These are phyloP conservation scores for Hirtodrosophila duncani DNA, from an alignment of 2,888 invertebrate species.

Conservation along the genomic window DNA sequence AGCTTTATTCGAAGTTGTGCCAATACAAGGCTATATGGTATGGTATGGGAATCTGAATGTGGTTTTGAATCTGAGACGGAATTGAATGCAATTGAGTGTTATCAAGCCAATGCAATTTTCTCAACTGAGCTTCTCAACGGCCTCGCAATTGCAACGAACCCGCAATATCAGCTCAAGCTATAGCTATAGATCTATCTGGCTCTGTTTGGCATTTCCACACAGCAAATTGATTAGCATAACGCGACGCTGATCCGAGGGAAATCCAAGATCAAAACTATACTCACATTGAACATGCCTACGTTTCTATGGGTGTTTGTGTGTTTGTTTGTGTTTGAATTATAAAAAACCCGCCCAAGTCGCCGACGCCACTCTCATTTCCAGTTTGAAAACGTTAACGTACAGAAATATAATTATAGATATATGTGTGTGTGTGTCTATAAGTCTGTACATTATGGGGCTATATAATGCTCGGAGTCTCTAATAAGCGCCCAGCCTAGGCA, in stretches of 20 bases:
- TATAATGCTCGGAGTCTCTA: neutral
- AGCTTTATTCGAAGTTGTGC: too few species aligned
- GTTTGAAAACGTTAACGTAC: too few species aligned
- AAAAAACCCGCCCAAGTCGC: too few species aligned
- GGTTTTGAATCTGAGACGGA: conserved; percentile 16
- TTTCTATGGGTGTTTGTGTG: too few species aligned
- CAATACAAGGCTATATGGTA: too few species aligned
- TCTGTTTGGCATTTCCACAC: conserved; percentile 34
- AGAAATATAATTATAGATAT: neutral
- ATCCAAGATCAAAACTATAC: conserved; percentile 34
- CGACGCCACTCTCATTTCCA: too few species aligned
- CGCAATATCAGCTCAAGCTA: too few species aligned
- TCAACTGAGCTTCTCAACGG: conserved; percentile 2
- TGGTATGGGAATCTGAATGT: neutral
- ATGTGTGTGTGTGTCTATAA: neutral
- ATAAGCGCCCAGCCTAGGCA: too few species aligned
- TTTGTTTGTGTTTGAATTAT: too few species aligned
- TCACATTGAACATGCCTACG: too few species aligned
- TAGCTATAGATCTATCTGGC: neutral
- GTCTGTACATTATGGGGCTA: neutral
- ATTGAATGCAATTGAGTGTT: conserved; percentile 33
- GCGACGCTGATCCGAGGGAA: conserved; percentile 21
- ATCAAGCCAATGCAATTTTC: neutral
- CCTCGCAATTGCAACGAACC: conserved; percentile 26
- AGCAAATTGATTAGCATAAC: conserved; percentile 5